Evolutionary conservation across 2,888 invertebrate genomes (phyloP).

Genomic region (Pseudococcus longispinus): DNA sequence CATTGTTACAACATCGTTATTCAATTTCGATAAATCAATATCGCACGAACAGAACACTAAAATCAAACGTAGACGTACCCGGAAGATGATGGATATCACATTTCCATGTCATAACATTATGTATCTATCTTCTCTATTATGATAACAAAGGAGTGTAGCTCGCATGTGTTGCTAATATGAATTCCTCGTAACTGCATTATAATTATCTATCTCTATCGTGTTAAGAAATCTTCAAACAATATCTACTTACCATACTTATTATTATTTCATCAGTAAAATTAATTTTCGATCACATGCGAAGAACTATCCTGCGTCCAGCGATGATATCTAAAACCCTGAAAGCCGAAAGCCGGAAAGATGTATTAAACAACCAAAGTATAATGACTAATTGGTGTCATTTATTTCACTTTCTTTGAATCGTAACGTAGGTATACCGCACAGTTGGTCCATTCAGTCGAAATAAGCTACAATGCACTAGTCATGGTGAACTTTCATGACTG

Average conservation of each 20-base stretch:
- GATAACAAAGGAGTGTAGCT: neutral
- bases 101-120: neutral
- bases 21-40: neutral
- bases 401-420: constrained; percentile 23
- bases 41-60: neutral
- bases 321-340: neutral
- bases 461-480: constrained; percentile 21
- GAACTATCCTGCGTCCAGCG: neutral
- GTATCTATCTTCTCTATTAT: neutral
- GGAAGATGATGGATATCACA: neutral
- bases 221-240: neutral
- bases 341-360: constrained; percentile 9
- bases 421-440: neutral
- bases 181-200: neutral
- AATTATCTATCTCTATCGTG: too few species aligned
- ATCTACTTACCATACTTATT: neutral
- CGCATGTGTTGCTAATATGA: too few species aligned
- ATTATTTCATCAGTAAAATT: neutral
- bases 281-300: neutral
- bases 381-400: constrained; percentile 15
- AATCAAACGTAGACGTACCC: neutral
- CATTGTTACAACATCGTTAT: neutral
- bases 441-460: neutral
- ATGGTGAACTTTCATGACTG: neutral
- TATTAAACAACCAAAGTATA: neutral